Conservation (phyloP, 2,113 vertebrate species). For the Rhodinocichla rosea region DNA sequence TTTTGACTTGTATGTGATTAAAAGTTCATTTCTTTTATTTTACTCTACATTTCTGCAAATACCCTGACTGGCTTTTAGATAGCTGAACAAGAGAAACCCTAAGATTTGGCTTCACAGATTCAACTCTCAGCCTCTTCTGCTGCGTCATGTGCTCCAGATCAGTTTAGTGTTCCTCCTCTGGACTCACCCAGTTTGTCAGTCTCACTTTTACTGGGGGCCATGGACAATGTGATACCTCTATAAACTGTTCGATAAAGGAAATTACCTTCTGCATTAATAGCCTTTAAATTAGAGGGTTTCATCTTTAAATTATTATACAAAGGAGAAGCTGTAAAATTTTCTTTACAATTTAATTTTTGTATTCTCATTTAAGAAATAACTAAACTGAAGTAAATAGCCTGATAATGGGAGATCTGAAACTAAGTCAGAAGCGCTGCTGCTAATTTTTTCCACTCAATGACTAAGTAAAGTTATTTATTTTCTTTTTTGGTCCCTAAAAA, state of each 20-base stretch:
- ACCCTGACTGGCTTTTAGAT: not conserved
- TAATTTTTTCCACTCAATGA: not conserved
- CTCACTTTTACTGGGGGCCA: not conserved
- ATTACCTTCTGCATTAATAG: not conserved
- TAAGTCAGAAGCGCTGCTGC: not conserved
- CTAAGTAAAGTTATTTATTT: not conserved
- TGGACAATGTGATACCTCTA: not conserved
- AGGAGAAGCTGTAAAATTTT: not conserved
- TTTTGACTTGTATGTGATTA: not conserved
- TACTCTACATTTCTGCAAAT: not conserved
- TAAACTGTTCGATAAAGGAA: not conserved
- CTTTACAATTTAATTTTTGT: not conserved
- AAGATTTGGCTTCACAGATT: not conserved
- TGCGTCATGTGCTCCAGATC: not conserved
- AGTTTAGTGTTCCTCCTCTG: not conserved
- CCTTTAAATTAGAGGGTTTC: not conserved
- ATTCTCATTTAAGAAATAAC: not conserved
- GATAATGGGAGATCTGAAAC: not conserved
- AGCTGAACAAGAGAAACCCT: not conserved
- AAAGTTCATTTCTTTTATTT: not conserved
- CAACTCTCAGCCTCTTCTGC: not conserved
- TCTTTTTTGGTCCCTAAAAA: not conserved
- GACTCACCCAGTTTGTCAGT: not conserved
- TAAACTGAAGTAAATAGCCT: not conserved
- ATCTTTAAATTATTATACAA: not conserved